Percentiles rank a stretch among this genome's conserved stretches.
Evolutionary conservation across 1,140 invertebrate genomes (phyloP).

Genomic region (silkworm (Bombyx mori)): DNA sequence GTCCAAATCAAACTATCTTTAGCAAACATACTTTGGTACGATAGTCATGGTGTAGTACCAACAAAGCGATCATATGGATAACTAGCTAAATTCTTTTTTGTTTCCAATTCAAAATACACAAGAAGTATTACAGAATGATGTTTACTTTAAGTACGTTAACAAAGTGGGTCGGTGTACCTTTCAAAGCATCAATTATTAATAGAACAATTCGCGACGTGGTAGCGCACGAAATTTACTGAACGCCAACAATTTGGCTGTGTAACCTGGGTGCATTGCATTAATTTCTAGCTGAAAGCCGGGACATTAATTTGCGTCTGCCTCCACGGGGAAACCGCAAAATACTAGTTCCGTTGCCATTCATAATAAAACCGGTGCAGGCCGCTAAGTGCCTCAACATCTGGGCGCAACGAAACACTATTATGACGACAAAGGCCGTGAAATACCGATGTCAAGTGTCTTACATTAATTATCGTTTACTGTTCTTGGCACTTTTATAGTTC

Average conservation of each 20-base stretch:
- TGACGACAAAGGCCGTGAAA: slow-evolving; percentile 55
- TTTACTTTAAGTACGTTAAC: no score
- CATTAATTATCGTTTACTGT: background rate
- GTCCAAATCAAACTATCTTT: no score
- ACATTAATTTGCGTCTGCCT: slow-evolving; percentile 66
- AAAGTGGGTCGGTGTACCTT: no score
- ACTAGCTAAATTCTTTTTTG: no score
- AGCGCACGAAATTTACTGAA: slow-evolving; percentile 45
- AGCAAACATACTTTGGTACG: no score
- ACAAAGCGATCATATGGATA: no score
- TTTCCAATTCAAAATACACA: no score
- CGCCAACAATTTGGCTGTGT: slow-evolving; percentile 58
- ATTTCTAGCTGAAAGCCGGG: slow-evolving; percentile 64
- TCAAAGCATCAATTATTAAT: slow-evolving; percentile 11
- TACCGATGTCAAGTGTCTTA: slow-evolving; percentile 12
- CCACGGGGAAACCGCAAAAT: slow-evolving; percentile 62
- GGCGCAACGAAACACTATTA: slow-evolving; percentile 56
- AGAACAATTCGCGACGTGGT: slow-evolving; percentile 13
- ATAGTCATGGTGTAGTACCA: no score
- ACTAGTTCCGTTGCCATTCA: slow-evolving; percentile 66
- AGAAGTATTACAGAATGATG: no score
- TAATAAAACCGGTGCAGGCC: slow-evolving; percentile 63
- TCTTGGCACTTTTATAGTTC: background rate
- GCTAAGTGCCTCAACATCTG: slow-evolving; percentile 67
- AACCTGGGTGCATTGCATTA: slow-evolving; percentile 68